Percentiles rank a stretch among this genome's conserved stretches.
phyloP scores from a whole-genome alignment of 2,888 invertebrate species.

The Rhogogaster chlorosoma region DNA sequence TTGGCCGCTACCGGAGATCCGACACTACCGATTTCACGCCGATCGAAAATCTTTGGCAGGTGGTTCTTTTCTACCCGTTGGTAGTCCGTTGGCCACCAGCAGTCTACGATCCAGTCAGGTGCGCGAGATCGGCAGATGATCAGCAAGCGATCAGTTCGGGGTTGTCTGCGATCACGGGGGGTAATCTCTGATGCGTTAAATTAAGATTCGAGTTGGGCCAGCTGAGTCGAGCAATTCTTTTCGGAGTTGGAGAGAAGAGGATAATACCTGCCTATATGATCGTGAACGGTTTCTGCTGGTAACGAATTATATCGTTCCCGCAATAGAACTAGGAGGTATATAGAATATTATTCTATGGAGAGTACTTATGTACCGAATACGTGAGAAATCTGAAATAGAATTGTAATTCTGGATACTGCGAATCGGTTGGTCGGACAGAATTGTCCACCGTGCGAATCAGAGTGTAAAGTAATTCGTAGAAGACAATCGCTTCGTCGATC shows the following conservation, averaged over 20 bases:
- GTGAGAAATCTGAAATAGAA: constrained; percentile 6
- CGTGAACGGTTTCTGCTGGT: neutral
- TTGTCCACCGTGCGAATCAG: constrained; percentile 46
- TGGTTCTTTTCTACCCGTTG: constrained; percentile 31
- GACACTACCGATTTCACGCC: constrained; percentile 52
- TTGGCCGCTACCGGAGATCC: constrained; percentile 46
- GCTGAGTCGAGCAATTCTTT: constrained; percentile 34
- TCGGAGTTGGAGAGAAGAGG: neutral
- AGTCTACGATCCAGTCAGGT: constrained; percentile 38
- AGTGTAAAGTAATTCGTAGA: constrained; percentile 39
- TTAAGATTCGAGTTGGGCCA: constrained; percentile 46
- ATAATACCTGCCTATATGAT: neutral
- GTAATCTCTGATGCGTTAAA: constrained; percentile 50
- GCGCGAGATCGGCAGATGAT: constrained; percentile 52
- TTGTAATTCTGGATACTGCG: constrained; percentile 5
- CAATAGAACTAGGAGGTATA: neutral
- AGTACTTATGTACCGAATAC: neutral
- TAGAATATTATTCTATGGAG: neutral
- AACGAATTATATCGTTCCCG: neutral
- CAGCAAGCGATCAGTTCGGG: constrained; percentile 47
- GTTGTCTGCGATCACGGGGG: constrained; percentile 51
- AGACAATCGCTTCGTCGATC: constrained; percentile 30
- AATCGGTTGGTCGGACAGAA: constrained; percentile 20
- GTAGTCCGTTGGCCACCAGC: constrained; percentile 41
- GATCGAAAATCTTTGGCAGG: constrained; percentile 51